These are phyloP conservation scores for Halictus rubicundus DNA, from an alignment of 1,140 invertebrate species.

Conservation along the genomic window DNA sequence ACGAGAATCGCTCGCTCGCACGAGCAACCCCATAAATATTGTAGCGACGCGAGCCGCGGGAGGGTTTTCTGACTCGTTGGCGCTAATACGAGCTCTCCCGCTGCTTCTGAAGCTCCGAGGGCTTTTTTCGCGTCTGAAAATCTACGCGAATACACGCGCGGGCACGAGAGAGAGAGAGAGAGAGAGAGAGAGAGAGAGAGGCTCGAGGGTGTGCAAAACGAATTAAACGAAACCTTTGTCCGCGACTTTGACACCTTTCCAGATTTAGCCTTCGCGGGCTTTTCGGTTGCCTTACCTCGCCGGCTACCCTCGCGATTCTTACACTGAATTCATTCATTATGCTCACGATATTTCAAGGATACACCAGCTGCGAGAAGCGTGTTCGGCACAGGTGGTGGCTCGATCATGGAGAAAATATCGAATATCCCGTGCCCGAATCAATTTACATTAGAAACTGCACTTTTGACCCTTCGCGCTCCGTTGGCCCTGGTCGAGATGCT, in stretches of 20 bases:
- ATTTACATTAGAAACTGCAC: too few relatives aligned
- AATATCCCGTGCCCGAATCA: too few relatives aligned
- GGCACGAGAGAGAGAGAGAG: too few relatives aligned
- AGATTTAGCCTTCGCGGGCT: not conserved
- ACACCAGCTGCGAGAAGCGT: too few relatives aligned
- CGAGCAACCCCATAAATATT: conserved; percentile 69
- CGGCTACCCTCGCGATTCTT: not conserved
- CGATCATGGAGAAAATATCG: too few relatives aligned
- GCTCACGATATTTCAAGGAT: not conserved
- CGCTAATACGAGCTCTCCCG: conserved; percentile 58
- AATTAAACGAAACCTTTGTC: conserved; percentile 44
- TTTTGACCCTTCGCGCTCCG: too few relatives aligned
- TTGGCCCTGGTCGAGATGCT: too few relatives aligned
- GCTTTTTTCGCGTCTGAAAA: conserved; percentile 62
- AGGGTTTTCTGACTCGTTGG: conserved; percentile 67
- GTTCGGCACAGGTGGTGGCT: too few relatives aligned
- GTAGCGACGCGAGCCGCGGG: conserved; percentile 66
- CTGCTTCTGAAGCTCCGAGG: conserved; percentile 47
- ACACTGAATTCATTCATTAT: not conserved
- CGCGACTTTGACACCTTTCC: conserved; percentile 39
- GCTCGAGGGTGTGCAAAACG: conserved; percentile 23
- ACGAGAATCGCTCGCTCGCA: conserved; percentile 66
- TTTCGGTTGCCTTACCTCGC: not conserved
- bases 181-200: too few relatives aligned
- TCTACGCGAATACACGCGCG: conserved; percentile 41